A percentile compares a stretch with the other conserved stretches of the same genome.
Evolutionary conservation across 2,888 invertebrate species (phyloP).

Genomic region (Agrochola lota): DNA sequence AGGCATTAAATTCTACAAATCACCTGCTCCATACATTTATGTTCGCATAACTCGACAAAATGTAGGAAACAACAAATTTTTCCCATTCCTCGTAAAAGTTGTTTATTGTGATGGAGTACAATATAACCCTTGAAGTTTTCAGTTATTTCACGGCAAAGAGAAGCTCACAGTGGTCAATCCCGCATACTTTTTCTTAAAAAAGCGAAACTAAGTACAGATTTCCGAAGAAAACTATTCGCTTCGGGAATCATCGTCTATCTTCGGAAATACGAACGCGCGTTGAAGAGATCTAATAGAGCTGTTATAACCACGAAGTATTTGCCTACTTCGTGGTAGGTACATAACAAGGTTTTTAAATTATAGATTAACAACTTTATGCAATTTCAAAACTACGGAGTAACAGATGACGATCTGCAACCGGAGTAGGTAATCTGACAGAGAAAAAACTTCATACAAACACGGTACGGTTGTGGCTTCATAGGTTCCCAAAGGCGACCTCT

Average conservation of each 20-base stretch:
- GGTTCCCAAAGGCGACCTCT: too few species aligned
- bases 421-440: not conserved
- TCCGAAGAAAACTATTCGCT: not conserved
- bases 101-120: not conserved
- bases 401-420: not conserved
- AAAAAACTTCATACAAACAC: not conserved
- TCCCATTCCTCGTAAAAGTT: not conserved
- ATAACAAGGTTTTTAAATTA: not conserved
- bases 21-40: not conserved
- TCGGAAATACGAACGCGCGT: too few species aligned
- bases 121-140: not conserved
- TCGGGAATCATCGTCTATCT: not conserved
- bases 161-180: not conserved
- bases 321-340: not conserved
- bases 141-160: not conserved
- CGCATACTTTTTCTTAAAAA: not conserved
- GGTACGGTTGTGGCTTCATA: not conserved
- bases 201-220: not conserved
- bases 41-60: not conserved
- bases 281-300: too few species aligned
- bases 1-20: too few species aligned
- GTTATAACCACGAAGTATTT: not conserved
- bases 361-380: not conserved
- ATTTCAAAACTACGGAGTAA: not conserved
- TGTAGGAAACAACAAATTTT: not conserved